Evolutionary conservation across 1,140 invertebrate species (phyloP), one percentile per base, ranked within the genome.

Genomic region (Polypedilum vanderplanki): DNA sequence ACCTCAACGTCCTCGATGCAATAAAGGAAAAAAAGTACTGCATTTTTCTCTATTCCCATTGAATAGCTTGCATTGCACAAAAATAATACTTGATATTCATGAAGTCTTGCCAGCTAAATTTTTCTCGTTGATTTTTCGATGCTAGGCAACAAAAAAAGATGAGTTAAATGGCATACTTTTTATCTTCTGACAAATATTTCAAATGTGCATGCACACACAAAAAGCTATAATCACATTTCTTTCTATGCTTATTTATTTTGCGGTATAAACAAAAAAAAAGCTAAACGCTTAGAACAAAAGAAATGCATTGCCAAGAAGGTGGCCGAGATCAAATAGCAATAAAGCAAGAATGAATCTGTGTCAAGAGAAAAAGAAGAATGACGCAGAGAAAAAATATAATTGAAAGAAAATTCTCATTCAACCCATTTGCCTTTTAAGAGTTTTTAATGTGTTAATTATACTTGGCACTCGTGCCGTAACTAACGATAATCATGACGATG

Each of bases 381-480:
- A 70, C 4, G 17, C 15, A 70, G 10, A 18, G 10, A 20, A 70
- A 18, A 22, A 18, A 20, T 20, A 20, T 70, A 7, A 70, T 70
- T 70, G 15, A 57, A 57, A 57, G 46, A 57, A 57, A 22, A 18
- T 70, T 70, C 65, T 20, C 65, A 70, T 20, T 9, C 65, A 70
- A 3, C 18, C 7, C 17, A 70, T 70, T 20, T 20, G 15, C 65
- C 9, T 70, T 18, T 22, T 70, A 22, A 12, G 5, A n/a, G 18
- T 70, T 9, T 70, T 70, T 70, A 70, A 70, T 70, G 65, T 70
- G 65, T 20, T 70, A 70, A 70, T 70, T 70, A 70, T 18, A 70
- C 20, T 70, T 70, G 18, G 65, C 20, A 70, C 17, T 20, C 65
- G 65, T 70, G 18, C 65, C 10, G 10, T 18, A n/a, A 10, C 18